Evolutionary conservation across 2,797 vertebrate genomes (phyloP).

Genomic region (Malurus leucopterus): DNA sequence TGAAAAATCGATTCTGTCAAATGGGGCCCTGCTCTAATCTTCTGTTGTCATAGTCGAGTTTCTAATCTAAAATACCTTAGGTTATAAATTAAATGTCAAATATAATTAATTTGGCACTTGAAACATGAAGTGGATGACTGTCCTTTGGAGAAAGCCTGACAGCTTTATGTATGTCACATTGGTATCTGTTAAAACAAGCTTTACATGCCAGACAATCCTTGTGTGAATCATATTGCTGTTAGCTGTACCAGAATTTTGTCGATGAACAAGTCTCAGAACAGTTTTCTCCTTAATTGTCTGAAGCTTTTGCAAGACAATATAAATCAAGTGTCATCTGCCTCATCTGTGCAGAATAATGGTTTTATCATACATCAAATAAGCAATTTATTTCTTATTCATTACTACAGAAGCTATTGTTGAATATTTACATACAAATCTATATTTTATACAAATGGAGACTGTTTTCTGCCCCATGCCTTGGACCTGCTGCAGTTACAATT

Average conservation of each 20-base stretch:
- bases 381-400: conserved; percentile 23
- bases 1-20: conserved; percentile 67
- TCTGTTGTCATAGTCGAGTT: conserved; percentile 61
- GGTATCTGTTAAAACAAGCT: conserved; percentile 62
- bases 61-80: conserved; percentile 67
- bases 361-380: conserved; percentile 27
- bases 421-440: conserved; percentile 27
- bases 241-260: conserved; percentile 55
- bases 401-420: not conserved
- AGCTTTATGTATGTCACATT: conserved; percentile 67
- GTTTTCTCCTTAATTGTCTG: conserved; percentile 47
- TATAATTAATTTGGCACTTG: conserved; percentile 73
- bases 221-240: conserved; percentile 56
- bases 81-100: conserved; percentile 74
- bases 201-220: conserved; percentile 61
- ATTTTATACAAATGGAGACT: conserved; percentile 11
- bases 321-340: conserved; percentile 48
- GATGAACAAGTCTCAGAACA: conserved; percentile 50
- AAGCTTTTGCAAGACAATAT: conserved; percentile 29
- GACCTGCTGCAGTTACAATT: not conserved
- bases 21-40: conserved; percentile 53
- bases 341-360: conserved; percentile 13
- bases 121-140: conserved; percentile 62
- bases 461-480: not conserved
- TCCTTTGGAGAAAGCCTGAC: conserved; percentile 68